Evolutionary conservation across 2,888 invertebrate species (phyloP), one percentile per base, ranked within the genome.

Genomic region (Temnothorax rugatulus): DNA sequence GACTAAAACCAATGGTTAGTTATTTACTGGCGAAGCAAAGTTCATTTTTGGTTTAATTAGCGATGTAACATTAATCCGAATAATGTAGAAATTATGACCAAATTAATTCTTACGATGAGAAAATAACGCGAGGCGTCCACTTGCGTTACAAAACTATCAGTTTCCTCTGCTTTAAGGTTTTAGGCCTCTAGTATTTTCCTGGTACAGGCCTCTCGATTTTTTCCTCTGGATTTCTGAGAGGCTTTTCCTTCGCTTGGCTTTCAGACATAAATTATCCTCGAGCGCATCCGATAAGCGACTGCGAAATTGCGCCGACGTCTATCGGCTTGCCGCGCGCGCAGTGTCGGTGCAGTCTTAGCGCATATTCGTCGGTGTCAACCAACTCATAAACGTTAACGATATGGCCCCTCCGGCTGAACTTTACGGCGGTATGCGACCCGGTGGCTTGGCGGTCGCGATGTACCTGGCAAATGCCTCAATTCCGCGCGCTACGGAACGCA

Each of bases 361-460:
- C n/a, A 13, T 69, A 44, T 69, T 50, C 52, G 50, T 69, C 38
- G 71, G 18, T 54, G 50, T 52, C 64, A 38, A 64, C 21, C 63
- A 50, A 50, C 61, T 75, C 50, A 15, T 64, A 64, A 76, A 64
- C 50, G 64, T 76, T 76, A 64, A 52, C 18, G 18, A 76, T 64
- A 41, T 18, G 18, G 25, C 25, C 66, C 44, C 25, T 5, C 25
- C 13, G 50, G 38, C 38, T 52, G 52, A 64, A 76, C 38, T 52
- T 64, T 25, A 38, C 66, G 29, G n/a, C 34, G 61, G 47, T 76
- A 52, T 75, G 50, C 38, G 76, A 76, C 52, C 50, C 25, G 52
- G 34, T 29, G 29, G 29, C 29, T 25, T n/a, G 66, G 38, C 50
- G 4, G 63, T 75, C n/a, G 63, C 63, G 75, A 76, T 52, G 47